Conservation (phyloP, 2,113 vertebrate genomes). For the Engystomops pustulosus region DNA sequence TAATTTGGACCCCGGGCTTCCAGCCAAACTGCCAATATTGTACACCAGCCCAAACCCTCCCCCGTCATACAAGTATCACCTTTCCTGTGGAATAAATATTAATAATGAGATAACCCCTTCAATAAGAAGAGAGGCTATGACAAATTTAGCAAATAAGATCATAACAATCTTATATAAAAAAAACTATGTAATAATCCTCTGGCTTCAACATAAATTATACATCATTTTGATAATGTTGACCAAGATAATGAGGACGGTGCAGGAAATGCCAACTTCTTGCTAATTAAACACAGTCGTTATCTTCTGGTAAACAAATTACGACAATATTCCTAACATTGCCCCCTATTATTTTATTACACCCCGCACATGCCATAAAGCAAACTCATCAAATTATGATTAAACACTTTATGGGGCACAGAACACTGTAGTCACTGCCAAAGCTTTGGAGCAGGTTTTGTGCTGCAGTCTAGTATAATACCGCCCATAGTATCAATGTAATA, state of each 20-base stretch:
- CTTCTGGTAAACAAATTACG: not conserved
- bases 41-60: no score
- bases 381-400: not conserved
- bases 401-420: not conserved
- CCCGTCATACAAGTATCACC: no score
- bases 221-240: not conserved
- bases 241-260: not conserved
- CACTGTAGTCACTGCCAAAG: not conserved
- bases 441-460: not conserved
- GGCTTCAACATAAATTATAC: not conserved
- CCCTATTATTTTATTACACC: conserved; percentile 11
- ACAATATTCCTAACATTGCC: not conserved
- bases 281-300: not conserved
- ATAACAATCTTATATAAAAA: no score
- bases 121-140: no score
- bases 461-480: not conserved
- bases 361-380: not conserved
- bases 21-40: no score
- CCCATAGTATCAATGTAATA: not conserved
- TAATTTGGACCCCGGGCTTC: no score
- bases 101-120: no score
- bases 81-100: no score
- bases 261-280: not conserved
- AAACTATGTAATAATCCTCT: not conserved
- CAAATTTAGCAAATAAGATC: no score